Evolutionary conservation across 2,113 vertebrate species (phyloP).

Genomic region (Salvelinus fontinalis): DNA sequence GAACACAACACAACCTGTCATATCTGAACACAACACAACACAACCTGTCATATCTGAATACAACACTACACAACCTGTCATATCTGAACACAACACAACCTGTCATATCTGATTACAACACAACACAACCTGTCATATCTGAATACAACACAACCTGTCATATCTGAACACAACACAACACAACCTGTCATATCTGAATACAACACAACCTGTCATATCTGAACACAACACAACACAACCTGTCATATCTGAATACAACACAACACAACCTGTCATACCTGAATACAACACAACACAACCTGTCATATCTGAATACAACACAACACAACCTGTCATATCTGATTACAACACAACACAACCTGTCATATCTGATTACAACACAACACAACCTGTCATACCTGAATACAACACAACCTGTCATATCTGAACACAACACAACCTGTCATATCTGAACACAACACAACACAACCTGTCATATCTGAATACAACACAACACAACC

Average conservation of each 20-base stretch:
- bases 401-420: slow-evolving; percentile 10
- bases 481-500: slow-evolving; percentile 24
- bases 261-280: slow-evolving; percentile 80
- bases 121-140: neutral
- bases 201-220: neutral
- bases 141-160: slow-evolving; percentile 67
- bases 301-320: neutral
- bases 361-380: too few species aligned
- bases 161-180: slow-evolving; percentile 68
- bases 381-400: slow-evolving; percentile 80
- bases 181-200: neutral
- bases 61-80: neutral
- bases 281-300: slow-evolving; percentile 18
- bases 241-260: too few species aligned
- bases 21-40: neutral
- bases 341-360: neutral
- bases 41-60: neutral
- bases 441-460: neutral
- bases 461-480: neutral
- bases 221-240: neutral
- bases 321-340: neutral
- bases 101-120: neutral
- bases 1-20: slow-evolving; percentile 10
- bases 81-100: too few species aligned
- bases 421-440: neutral